Base-by-base conservation (phyloP, 2,888 invertebrate genomes). In the Agelastica alni region DNA sequence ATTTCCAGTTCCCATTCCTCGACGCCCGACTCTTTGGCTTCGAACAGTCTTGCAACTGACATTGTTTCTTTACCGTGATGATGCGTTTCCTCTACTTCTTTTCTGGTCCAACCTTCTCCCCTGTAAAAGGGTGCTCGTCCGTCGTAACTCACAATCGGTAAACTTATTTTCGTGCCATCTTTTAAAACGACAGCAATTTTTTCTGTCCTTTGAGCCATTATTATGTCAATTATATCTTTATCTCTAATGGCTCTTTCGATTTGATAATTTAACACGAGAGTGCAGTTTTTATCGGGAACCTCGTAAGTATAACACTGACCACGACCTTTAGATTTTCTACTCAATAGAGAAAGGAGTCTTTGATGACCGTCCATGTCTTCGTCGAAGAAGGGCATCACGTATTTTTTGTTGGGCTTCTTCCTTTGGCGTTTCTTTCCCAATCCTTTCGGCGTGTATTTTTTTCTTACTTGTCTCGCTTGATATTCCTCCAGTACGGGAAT, bases 171-270 rank as follows among this genome's bases (percentile, higher is more conserved):
- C 43, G 83, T 83, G 1, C 87, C 88, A 66, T 87, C 84, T 69
- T 83, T 85, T 64, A 86, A 79, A 75, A 86, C 83, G 9, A 90
- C 81, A 4, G 89, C 76, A 60, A 89, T 85, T 51, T 86, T 87
- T 69, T 89, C 88, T 47, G 85, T 85, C 70, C 88, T 85, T 65
- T 87, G 85, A 3, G 88, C 88, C 17, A 90, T 77, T 83, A 88
- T 85, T 1, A 90, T 85, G 68, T 89, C 88, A 54, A 84, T 79
- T 36, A 91, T 87, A 65, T 89, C 88, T 60, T 88, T 88, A 65
- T 89, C 88, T 13, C 89, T 80, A 43, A 91, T 87, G 3, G 89
- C 88, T 5, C 86, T 85, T 74, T 90, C 90, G 75, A 90, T 80
- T 60, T 83, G 83, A 51, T 88, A 84, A 0, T 87, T 82, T 63